Evolutionary conservation across 2,113 vertebrate species (phyloP).

Genomic region (Gymnarchus niloticus): DNA sequence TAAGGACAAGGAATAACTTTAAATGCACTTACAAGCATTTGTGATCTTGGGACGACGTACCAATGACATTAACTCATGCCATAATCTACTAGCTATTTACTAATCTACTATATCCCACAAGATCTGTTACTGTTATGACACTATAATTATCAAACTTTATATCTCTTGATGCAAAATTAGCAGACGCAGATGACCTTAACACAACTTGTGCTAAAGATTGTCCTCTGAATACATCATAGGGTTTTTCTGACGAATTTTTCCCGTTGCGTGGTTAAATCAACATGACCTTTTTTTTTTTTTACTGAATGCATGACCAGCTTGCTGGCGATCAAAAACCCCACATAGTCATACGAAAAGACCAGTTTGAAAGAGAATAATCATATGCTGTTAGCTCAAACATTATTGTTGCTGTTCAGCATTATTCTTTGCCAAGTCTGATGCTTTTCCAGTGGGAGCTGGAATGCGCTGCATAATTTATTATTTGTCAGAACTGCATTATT

Average conservation of each 20-base stretch:
- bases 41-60: neutral
- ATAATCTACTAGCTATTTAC: neutral
- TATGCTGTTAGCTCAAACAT: no score
- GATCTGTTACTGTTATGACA: neutral
- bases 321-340: neutral
- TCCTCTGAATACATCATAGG: neutral
- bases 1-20: neutral
- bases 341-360: neutral
- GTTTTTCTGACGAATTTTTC: neutral
- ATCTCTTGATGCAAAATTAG: slow-evolving; percentile 24
- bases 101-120: no score
- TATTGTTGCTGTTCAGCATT: no score
- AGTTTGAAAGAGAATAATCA: neutral
- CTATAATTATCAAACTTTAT: neutral
- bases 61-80: neutral
- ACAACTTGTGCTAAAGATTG: neutral
- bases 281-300: neutral
- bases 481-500: neutral
- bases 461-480: no score
- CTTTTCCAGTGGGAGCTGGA: no score
- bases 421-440: no score
- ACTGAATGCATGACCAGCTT: neutral
- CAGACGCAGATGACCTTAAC: slow-evolving; percentile 21
- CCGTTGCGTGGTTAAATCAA: neutral
- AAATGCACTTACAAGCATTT: neutral